These are phyloP conservation scores for Equus quagga DNA, from an alignment of 2,113 vertebrate genomes.

Conservation along the genomic window DNA sequence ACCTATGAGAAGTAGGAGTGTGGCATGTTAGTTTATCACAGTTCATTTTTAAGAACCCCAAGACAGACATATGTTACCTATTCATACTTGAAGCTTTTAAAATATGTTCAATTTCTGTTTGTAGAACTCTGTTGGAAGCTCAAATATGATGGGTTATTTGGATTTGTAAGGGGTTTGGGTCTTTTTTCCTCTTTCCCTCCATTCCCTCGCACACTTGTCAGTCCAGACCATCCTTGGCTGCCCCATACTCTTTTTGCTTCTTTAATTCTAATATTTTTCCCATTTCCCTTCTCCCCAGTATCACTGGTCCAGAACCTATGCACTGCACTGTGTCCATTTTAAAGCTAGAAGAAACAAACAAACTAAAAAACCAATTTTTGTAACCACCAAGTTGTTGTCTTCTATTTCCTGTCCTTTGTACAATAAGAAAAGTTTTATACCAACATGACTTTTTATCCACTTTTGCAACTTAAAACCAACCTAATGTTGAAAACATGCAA, in stretches of 20 bases:
- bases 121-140: neutral
- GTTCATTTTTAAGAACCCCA: constrained; percentile 55
- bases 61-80: constrained; percentile 39
- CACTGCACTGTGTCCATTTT: neutral
- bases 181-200: neutral
- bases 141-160: neutral
- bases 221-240: neutral
- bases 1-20: neutral
- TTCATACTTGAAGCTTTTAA: constrained; percentile 19
- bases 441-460: neutral
- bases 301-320: neutral
- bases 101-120: constrained; percentile 12
- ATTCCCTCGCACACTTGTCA: neutral
- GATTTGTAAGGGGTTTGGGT: neutral
- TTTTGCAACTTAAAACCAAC: neutral
- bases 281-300: neutral
- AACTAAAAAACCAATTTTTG: neutral
- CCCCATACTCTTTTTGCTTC: neutral
- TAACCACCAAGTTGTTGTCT: neutral
- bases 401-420: neutral
- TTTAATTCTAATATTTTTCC: neutral
- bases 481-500: neutral
- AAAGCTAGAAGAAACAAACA: constrained; percentile 16
- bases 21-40: neutral
- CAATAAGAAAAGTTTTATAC: neutral